A percentile compares a stretch with the other conserved stretches of the same genome.
These are phyloP conservation scores for Coregonus suidteri DNA, from an alignment of 2,797 vertebrate genomes.

Conservation along the genomic window DNA sequence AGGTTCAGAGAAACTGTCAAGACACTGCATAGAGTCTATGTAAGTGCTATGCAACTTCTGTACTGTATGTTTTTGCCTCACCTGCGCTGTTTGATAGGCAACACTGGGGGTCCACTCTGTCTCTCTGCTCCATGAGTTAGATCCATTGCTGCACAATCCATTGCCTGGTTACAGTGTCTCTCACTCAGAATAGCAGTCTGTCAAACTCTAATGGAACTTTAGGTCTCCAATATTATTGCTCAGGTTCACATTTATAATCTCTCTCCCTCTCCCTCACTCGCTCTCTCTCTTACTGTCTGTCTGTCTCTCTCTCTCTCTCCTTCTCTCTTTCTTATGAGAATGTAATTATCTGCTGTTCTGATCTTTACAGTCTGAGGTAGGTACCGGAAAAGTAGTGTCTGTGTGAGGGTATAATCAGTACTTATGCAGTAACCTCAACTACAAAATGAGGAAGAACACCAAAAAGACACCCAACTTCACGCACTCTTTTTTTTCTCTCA, in stretches of 20 bases:
- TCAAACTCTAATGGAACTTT: slow-evolving; percentile 28
- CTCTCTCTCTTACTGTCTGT: background rate
- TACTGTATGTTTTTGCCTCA: slow-evolving; percentile 45
- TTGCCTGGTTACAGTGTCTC: slow-evolving; percentile 18
- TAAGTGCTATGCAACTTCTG: no score
- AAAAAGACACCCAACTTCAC: slow-evolving; percentile 8
- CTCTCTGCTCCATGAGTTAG: slow-evolving; percentile 27
- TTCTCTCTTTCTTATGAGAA: background rate
- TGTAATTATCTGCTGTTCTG: slow-evolving; percentile 27
- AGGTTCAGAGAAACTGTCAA: no score
- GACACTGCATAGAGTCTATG: no score
- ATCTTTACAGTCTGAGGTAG: slow-evolving; percentile 54
- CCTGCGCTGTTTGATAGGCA: slow-evolving; percentile 77
- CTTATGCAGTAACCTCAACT: slow-evolving; percentile 62
- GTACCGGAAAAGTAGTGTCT: slow-evolving; percentile 60
- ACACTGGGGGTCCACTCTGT: slow-evolving; percentile 56
- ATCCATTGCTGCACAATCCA: slow-evolving; percentile 48
- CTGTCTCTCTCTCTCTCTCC: slow-evolving; percentile 3
- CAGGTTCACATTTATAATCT: background rate
- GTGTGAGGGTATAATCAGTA: slow-evolving; percentile 46
- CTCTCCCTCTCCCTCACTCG: slow-evolving; percentile 4
- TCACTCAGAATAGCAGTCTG: slow-evolving; percentile 9
- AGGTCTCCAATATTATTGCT: background rate
- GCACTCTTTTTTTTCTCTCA: slow-evolving; percentile 16
- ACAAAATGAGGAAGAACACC: slow-evolving; percentile 57